Evolutionary conservation across 2,113 vertebrate species (phyloP).

Genomic region (Anarhynchus alexandrinus): DNA sequence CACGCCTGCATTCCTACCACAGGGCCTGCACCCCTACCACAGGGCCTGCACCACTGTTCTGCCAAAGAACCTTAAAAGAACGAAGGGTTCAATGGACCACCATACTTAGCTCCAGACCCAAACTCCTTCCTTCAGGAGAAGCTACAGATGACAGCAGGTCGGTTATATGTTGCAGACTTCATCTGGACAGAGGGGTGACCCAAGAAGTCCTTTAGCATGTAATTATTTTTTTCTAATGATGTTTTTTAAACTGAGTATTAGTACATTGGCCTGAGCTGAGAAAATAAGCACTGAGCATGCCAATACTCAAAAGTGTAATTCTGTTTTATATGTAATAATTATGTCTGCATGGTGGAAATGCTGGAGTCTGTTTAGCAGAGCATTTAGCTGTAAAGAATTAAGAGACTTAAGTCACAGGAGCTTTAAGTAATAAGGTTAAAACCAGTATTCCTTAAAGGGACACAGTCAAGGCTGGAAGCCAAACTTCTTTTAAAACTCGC

Average conservation of each 20-base stretch:
- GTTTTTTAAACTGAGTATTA: not conserved
- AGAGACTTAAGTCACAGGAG: conserved; percentile 34
- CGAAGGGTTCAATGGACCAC: too few species aligned
- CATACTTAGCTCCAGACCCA: not conserved
- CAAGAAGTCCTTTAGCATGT: not conserved
- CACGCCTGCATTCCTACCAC: not conserved
- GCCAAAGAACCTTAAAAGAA: not conserved
- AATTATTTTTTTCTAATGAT: fast-evolving
- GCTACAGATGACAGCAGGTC: not conserved
- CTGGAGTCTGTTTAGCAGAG: not conserved
- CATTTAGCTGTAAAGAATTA: conserved; percentile 36
- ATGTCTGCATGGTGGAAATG: not conserved
- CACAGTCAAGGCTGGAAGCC: not conserved
- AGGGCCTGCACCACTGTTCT: not conserved
- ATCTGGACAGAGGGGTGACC: not conserved
- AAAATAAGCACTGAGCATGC: not conserved
- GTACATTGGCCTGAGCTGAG: not conserved
- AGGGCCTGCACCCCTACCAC: not conserved
- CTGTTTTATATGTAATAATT: not conserved
- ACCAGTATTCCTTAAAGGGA: conserved; percentile 53
- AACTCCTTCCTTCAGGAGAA: not conserved
- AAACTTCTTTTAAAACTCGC: not conserved
- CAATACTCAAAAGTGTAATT: not conserved
- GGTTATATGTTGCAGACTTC: not conserved
- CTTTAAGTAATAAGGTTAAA: conserved; percentile 58